phyloP scores from a whole-genome alignment of 2,113 vertebrate genomes.

The Scolopax mira region DNA sequence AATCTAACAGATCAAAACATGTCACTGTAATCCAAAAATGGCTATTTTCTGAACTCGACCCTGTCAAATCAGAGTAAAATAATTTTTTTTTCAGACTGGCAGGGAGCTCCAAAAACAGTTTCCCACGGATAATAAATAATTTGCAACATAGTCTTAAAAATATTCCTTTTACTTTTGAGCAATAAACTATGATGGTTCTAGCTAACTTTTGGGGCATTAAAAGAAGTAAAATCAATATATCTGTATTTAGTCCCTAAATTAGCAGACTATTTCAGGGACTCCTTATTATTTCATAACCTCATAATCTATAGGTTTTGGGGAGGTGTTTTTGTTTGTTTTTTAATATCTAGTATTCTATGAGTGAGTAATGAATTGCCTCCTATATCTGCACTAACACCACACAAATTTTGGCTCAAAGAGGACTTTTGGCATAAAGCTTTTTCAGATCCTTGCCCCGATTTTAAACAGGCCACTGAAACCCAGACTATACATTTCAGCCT shows the following conservation, averaged over 20 bases:
- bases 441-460: background rate
- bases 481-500: background rate
- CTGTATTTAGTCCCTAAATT: background rate
- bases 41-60: background rate
- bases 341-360: background rate
- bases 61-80: background rate
- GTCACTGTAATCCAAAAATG: background rate
- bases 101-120: background rate
- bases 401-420: background rate
- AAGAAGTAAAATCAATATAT: background rate
- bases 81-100: background rate
- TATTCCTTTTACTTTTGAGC: background rate
- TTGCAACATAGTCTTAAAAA: background rate
- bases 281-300: background rate
- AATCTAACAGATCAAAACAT: background rate
- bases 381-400: background rate
- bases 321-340: background rate
- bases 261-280: background rate
- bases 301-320: background rate
- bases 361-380: background rate
- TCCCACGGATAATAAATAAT: slow-evolving; percentile 43
- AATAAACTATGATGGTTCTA: background rate
- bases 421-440: background rate
- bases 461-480: background rate
- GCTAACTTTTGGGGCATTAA: background rate